A percentile compares a stretch with the other conserved stretches of the same genome.
Conservation (phyloP, 1,140 invertebrate species). For the Drosophila ananassae region DNA sequence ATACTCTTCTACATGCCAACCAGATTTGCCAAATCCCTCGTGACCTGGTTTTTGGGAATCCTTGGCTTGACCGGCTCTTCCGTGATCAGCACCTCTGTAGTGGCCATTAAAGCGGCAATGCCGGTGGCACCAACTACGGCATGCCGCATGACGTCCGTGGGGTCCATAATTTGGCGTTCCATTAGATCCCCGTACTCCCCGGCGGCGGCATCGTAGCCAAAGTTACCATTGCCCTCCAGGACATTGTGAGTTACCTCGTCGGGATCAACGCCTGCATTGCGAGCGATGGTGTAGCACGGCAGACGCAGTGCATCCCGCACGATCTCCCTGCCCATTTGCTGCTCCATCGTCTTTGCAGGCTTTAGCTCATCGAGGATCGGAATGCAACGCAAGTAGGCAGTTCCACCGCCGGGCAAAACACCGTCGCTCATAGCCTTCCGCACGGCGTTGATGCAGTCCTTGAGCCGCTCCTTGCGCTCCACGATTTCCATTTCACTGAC, state of each 20-base stretch:
- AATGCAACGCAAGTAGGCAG: slow-evolving; percentile 73
- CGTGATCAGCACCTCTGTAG: slow-evolving; percentile 86
- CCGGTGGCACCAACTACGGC: slow-evolving; percentile 95
- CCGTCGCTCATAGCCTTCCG: slow-evolving; percentile 74
- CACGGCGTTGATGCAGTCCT: slow-evolving; percentile 79
- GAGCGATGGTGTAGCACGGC: slow-evolving; percentile 93
- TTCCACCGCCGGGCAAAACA: slow-evolving; percentile 80
- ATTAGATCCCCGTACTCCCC: slow-evolving; percentile 95
- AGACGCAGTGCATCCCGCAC: slow-evolving; percentile 87
- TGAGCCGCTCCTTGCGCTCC: slow-evolving; percentile 79
- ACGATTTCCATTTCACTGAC: slow-evolving; percentile 72
- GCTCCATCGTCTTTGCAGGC: slow-evolving; percentile 6
- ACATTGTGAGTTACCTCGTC: slow-evolving; percentile 94
- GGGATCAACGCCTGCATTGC: slow-evolving; percentile 95
- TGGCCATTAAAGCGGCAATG: slow-evolving; percentile 90
- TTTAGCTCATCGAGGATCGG: slow-evolving; percentile 48
- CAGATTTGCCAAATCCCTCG: slow-evolving; percentile 31
- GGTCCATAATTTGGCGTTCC: slow-evolving; percentile 96
- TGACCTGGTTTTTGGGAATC: slow-evolving; percentile 35
- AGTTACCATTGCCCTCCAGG: slow-evolving; percentile 86
- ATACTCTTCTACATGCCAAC: slow-evolving; percentile 35
- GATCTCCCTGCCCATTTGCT: slow-evolving; percentile 87
- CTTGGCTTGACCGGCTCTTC: slow-evolving; percentile 3
- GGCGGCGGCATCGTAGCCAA: slow-evolving; percentile 95
- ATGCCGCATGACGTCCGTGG: slow-evolving; percentile 95